Evolutionary conservation across 92 coral and sea anemone species (phyloP), one percentile per base, ranked within the genome.

Genomic region (Nematostella vectensis): DNA sequence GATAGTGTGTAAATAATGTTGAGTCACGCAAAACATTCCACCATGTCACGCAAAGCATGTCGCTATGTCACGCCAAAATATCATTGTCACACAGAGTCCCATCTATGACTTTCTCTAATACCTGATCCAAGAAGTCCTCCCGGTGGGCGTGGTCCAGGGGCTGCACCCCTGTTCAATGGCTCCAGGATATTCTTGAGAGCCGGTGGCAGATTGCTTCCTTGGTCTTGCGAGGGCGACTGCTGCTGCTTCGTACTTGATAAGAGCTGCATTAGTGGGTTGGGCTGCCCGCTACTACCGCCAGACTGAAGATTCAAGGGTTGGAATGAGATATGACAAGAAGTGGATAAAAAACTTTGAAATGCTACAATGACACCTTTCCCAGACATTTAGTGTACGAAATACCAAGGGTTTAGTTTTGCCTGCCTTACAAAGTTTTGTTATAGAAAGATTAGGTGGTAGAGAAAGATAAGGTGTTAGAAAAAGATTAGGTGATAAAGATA

Each of bases 121-220:
- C n/a, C n/a, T n/a, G n/a, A n/a, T n/a, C n/a, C n/a, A n/a, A n/a
- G n/a, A n/a, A 47, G 55, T 50, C 69, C 68, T 10, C 47, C 29
- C 36, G 52, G 79, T 42, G 30, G 57, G 1, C 68, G 57, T 26
- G 74, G 67, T 3, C 67, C 66, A 22, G 78, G 88, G 49, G 67
- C 78, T 57, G 58, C 55, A 45, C 68, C 75, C 37, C 76, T 78
- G 47, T 75, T 83, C 6, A 85, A 53, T 27, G 88, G 94, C 50
- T 85, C 87, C 16, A 80, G 76, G 33, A 85, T 85, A 27, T 70
- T 63, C 57, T 71, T 66, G 19, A 80, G 69, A 25, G 94, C 70
- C 37, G 88, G 80, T 3, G 72, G 57, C 48, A 57, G 59, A 25
- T 47, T 20, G 18, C 66, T 63, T 3, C 62, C 71, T 39, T 69